Evolutionary conservation across 2,113 vertebrate species (phyloP).

Genomic region (Bufo bufo): DNA sequence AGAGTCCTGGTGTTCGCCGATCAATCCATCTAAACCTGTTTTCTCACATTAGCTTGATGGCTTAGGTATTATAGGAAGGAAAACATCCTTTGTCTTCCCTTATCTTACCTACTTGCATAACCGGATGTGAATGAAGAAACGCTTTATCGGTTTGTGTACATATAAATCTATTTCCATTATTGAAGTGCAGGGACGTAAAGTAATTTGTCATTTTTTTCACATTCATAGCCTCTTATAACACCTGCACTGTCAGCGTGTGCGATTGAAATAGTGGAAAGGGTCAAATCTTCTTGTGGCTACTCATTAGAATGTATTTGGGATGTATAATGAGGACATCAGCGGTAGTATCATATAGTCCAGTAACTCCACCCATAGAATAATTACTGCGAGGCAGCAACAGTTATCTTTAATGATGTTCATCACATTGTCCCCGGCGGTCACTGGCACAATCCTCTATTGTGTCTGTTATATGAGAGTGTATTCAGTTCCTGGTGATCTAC

Average conservation of each 20-base stretch:
- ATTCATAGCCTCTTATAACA: background rate
- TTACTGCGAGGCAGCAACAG: too few relatives aligned
- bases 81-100: background rate
- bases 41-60: too few relatives aligned
- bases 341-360: too few relatives aligned
- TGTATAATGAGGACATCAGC: too few relatives aligned
- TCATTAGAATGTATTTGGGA: background rate
- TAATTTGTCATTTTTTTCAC: background rate
- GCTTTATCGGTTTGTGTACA: background rate
- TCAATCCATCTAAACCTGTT: too few relatives aligned
- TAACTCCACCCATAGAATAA: too few relatives aligned
- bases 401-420: too few relatives aligned
- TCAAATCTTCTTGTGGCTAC: background rate
- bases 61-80: background rate
- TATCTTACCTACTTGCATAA: slow-evolving; percentile 15
- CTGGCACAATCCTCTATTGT: too few relatives aligned
- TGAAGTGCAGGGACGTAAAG: background rate
- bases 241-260: background rate
- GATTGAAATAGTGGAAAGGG: background rate
- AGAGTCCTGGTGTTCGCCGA: too few relatives aligned
- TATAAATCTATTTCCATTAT: background rate
- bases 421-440: too few relatives aligned
- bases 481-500: too few relatives aligned
- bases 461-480: too few relatives aligned
- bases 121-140: background rate